Conservation (phyloP, 2,797 vertebrate species). For the Hydrophis major region DNA sequence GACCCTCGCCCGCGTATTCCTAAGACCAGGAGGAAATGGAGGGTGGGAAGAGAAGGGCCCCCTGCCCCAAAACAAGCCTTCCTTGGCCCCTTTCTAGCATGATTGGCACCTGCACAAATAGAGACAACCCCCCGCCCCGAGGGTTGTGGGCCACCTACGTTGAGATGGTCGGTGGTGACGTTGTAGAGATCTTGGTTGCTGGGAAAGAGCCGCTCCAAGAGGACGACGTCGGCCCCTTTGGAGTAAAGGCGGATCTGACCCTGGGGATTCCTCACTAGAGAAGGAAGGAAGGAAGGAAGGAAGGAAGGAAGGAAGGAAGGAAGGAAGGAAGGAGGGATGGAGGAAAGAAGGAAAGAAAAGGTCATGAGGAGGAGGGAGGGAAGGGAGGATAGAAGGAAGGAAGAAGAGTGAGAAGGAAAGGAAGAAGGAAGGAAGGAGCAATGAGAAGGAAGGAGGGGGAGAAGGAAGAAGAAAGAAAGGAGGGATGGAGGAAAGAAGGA, state of each 20-base stretch:
- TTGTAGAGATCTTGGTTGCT: constrained; percentile 80
- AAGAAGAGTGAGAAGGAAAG: too few relatives aligned
- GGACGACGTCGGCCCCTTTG: constrained; percentile 91
- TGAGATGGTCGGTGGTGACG: constrained; percentile 88
- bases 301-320: too few relatives aligned
- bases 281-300: background rate
- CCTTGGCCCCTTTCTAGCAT: background rate
- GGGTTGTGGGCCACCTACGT: constrained; percentile 69
- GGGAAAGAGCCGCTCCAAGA: constrained; percentile 84
- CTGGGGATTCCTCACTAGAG: constrained; percentile 83
- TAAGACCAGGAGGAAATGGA: constrained; percentile 34
- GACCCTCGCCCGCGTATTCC: constrained; percentile 87
- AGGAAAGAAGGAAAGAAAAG: too few relatives aligned
- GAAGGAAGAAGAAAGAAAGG: too few relatives aligned
- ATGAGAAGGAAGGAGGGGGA: too few relatives aligned
- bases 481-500: too few relatives aligned
- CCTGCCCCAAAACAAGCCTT: too few relatives aligned
- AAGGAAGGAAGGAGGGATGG: too few relatives aligned
- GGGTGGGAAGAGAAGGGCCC: background rate
- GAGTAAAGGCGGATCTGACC: constrained; percentile 90
- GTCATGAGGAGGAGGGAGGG: too few relatives aligned
- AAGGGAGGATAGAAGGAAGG: too few relatives aligned
- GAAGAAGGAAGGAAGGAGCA: too few relatives aligned
- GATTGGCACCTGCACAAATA: too few relatives aligned
- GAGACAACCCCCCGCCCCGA: background rate